Percentiles rank a stretch among this genome's conserved stretches.
Conservation (phyloP, 2,113 vertebrate genomes). For the Leiothrix lutea region DNA sequence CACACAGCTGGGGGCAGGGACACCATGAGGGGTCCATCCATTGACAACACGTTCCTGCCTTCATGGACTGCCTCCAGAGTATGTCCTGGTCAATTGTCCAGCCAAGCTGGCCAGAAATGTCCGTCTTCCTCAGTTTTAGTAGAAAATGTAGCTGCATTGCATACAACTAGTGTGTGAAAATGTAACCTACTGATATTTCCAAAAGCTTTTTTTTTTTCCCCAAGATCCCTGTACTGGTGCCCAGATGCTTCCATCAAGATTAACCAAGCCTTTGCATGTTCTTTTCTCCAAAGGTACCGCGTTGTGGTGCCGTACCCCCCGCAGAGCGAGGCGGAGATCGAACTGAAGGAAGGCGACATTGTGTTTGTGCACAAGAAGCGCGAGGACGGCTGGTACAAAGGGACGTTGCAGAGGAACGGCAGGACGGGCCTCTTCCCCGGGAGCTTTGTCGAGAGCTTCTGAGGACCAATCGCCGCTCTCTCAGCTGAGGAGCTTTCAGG, state of each 20-base stretch:
- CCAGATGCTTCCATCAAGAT: neutral
- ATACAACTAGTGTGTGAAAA: neutral
- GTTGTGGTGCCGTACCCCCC: slow-evolving; percentile 96
- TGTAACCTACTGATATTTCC: neutral
- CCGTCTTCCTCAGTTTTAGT: neutral
- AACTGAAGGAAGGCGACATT: slow-evolving; percentile 94
- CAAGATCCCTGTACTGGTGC: neutral
- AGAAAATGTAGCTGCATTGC: neutral
- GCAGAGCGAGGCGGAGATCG: slow-evolving; percentile 96
- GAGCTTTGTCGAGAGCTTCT: slow-evolving; percentile 98
- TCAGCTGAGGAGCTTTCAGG: slow-evolving; percentile 18
- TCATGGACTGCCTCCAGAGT: neutral
- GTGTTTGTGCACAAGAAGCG: slow-evolving; percentile 98
- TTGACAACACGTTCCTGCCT: neutral
- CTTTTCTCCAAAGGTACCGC: slow-evolving; percentile 81
- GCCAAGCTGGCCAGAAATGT: neutral
- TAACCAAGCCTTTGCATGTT: neutral
- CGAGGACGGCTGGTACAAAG: slow-evolving; percentile 98
- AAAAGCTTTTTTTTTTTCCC: neutral
- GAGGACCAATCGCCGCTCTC: slow-evolving; percentile 14
- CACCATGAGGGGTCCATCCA: neutral
- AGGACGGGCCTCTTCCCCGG: slow-evolving; percentile 95
- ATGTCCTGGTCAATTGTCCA: fast-evolving
- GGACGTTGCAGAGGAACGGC: slow-evolving; percentile 93
- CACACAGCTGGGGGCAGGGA: neutral